A percentile compares a stretch with the other conserved stretches of the same genome.
These are phyloP conservation scores for Battus philenor DNA, from an alignment of 1,140 invertebrate genomes.

Conservation along the genomic window DNA sequence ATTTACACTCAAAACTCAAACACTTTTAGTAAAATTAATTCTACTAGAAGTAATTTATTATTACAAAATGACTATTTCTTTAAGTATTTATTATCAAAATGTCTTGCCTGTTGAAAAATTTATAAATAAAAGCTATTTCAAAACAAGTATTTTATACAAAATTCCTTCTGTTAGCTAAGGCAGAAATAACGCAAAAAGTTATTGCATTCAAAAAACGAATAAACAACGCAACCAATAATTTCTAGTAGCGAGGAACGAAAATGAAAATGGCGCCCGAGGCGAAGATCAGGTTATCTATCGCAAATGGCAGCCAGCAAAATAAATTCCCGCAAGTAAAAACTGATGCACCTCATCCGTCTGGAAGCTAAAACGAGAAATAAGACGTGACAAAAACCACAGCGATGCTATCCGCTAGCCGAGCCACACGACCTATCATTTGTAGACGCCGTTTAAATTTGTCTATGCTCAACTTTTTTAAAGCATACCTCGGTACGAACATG, in stretches of 20 bases:
- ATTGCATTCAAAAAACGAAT: no score
- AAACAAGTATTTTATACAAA: no score
- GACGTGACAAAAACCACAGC: constrained; percentile 49
- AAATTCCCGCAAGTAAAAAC: constrained; percentile 64
- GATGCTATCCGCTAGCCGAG: constrained; percentile 39
- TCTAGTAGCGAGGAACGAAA: constrained; percentile 48
- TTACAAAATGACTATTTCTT: no score
- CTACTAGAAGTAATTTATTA: no score
- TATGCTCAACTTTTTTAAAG: constrained; percentile 30
- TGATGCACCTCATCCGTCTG: constrained; percentile 54
- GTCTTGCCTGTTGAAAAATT: no score
- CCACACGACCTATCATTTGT: constrained; percentile 41
- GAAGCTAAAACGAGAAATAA: constrained; percentile 54
- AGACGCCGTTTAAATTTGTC: constrained; percentile 54
- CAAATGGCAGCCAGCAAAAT: constrained; percentile 41
- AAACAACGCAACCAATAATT: constrained; percentile 34
- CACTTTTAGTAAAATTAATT: no score
- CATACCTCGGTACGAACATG: no score
- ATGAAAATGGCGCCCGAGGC: constrained; percentile 56
- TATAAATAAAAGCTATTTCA: no score
- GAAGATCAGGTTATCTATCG: constrained; percentile 57
- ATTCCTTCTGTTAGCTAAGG: no score
- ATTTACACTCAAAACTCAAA: no score
- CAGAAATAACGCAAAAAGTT: no score
- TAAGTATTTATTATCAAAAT: no score